Conservation (phyloP, 1,140 invertebrate species). For the Chionoecetes opilio region DNA sequence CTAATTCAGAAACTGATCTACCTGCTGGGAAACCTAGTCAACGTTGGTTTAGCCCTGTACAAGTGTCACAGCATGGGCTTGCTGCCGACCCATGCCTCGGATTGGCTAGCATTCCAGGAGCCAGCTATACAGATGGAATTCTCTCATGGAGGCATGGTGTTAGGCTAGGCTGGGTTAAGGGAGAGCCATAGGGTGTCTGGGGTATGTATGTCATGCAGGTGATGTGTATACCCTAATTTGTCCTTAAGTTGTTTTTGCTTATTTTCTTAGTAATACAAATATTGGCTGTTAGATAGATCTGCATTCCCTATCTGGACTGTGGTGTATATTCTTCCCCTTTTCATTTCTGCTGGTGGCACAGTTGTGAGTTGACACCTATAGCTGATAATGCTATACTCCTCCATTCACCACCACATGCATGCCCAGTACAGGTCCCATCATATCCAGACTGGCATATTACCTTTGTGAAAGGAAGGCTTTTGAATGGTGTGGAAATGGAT, state of each 20-base stretch:
- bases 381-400: too few relatives aligned
- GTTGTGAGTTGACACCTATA: too few relatives aligned
- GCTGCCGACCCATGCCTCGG: slow-evolving; percentile 97
- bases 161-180: slow-evolving; percentile 37
- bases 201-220: not conserved
- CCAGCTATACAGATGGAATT: slow-evolving; percentile 84
- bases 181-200: not conserved
- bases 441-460: too few relatives aligned
- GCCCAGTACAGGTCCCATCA: too few relatives aligned
- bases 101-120: slow-evolving; percentile 99
- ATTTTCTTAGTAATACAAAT: not conserved
- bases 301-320: not conserved
- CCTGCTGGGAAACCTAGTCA: slow-evolving; percentile 96
- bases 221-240: not conserved
- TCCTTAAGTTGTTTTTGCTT: not conserved
- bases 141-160: slow-evolving; percentile 63
- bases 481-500: too few relatives aligned
- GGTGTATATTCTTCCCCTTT: too few relatives aligned
- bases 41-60: slow-evolving; percentile 96
- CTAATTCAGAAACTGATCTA: slow-evolving; percentile 97
- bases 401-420: too few relatives aligned
- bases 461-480: too few relatives aligned
- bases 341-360: too few relatives aligned
- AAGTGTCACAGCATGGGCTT: slow-evolving; percentile 99
- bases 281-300: too few relatives aligned